Conservation (phyloP, 2,113 vertebrate species). For the Progne subis region DNA sequence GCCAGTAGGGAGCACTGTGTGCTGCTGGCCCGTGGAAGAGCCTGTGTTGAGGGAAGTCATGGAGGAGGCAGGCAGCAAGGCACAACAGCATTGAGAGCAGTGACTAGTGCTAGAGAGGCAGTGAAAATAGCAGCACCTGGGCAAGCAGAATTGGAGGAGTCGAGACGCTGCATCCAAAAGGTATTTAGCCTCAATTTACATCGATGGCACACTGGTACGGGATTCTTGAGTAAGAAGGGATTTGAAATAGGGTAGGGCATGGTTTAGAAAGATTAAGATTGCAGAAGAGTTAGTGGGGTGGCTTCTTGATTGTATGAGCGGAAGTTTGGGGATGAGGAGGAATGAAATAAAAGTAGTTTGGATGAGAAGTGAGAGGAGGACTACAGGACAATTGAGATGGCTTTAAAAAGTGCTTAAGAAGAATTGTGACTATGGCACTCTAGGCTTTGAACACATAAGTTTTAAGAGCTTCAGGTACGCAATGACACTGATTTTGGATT, state of each 20-base stretch:
- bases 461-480: not conserved
- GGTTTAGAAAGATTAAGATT: not conserved
- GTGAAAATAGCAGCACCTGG: not conserved
- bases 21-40: not conserved
- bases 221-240: not conserved
- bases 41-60: not conserved
- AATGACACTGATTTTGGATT: not conserved
- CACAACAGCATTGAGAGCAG: not conserved
- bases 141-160: not conserved
- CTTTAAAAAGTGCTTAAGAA: not conserved
- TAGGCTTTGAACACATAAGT: not conserved
- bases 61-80: not conserved
- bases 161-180: not conserved
- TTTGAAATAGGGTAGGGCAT: not conserved
- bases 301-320: not conserved
- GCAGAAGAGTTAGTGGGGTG: not conserved
- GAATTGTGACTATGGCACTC: not conserved
- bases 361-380: not conserved
- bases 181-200: not conserved
- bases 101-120: not conserved
- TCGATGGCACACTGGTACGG: fast-evolving
- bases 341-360: not conserved
- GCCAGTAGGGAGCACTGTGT: not conserved
- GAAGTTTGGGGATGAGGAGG: not conserved
- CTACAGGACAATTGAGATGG: not conserved